Evolutionary conservation across 2,888 invertebrate genomes (phyloP), one percentile per base, ranked within the genome.

Genomic region (Synergus gifuensis): DNA sequence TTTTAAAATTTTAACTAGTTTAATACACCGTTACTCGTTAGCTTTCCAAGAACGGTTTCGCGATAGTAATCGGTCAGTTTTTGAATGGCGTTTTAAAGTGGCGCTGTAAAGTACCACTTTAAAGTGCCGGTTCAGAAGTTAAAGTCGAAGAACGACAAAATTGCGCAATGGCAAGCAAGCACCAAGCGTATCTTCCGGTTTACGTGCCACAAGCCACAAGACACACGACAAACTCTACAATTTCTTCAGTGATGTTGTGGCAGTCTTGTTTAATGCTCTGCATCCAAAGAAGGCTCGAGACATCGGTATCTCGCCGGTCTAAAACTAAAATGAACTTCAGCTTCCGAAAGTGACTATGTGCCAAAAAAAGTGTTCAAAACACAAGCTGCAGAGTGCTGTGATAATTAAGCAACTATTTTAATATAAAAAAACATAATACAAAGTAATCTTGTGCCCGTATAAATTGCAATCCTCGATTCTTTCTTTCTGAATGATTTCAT

Each of bases 171-270:
- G 84, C 83, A 86, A 84, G 85, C 86, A 86, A 84, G 85, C 86
- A 86, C 87, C 87, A 85, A 90, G 89, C 91, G 90, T 90, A 85
- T 88, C 90, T 91, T 90, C 90, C 91, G 91, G 89, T 86, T 85
- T 86, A 86, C 86, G 86, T 82, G 82, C 85, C 83, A 84, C 85
- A 85, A 86, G 82, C 85, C 83, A 84, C 85, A 85, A 86, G 89
- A 89, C 89, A 89, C 89, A 89, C 90, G 91, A 91, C 89, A 90
- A 88, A 88, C 82, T 85, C 81, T 77, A 79, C 85, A 83, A 83
- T 79, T 83, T 83, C 82, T 80, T 85, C 88, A 89, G 88, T 88
- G 85, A 89, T 86, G 86, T 86, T 85, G 86, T 85, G 85, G 84
- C 87, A 82, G 90, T 87, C 84, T 85, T 84, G 87, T 87, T 85